Percentiles rank a stretch among this genome's conserved stretches.
Conservation (phyloP, 2,797 vertebrate genomes). For the Sebastes cheni region DNA sequence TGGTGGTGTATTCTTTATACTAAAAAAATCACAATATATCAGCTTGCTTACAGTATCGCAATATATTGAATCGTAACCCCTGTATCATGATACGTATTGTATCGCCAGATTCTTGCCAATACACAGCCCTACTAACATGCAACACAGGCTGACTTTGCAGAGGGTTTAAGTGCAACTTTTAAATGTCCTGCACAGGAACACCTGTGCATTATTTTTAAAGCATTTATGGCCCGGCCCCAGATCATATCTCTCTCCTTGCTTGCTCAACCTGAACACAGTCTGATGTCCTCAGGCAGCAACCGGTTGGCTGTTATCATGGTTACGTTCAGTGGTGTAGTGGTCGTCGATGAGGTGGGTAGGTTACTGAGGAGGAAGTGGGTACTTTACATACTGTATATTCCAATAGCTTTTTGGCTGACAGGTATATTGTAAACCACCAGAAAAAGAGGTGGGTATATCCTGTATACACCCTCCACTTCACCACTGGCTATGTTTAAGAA, state of each 20-base stretch:
- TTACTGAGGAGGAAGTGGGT: rapidly evolving
- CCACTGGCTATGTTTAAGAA: not conserved
- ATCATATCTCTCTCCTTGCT: not conserved
- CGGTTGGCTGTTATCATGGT: not conserved
- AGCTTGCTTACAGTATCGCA: no score
- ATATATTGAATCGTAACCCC: no score
- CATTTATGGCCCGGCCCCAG: not conserved
- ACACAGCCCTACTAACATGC: not conserved
- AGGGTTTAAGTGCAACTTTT: not conserved
- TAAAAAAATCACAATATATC: no score
- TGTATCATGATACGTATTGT: no score
- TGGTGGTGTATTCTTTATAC: no score
- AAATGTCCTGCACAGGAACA: not conserved
- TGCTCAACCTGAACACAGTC: not conserved
- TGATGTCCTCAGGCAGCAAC: not conserved
- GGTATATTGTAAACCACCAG: no score
- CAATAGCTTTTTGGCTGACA: no score
- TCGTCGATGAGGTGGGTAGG: no score
- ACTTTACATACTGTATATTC: no score
- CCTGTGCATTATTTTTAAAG: not conserved
- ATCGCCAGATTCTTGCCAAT: no score
- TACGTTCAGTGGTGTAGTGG: rapidly evolving
- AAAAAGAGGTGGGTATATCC: no score
- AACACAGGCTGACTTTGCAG: not conserved
- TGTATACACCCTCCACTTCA: no score